A percentile compares a stretch with the other conserved stretches of the same genome.
phyloP scores from a whole-genome alignment of 2,888 invertebrate genomes.

The Cosmopolites sordidus region DNA sequence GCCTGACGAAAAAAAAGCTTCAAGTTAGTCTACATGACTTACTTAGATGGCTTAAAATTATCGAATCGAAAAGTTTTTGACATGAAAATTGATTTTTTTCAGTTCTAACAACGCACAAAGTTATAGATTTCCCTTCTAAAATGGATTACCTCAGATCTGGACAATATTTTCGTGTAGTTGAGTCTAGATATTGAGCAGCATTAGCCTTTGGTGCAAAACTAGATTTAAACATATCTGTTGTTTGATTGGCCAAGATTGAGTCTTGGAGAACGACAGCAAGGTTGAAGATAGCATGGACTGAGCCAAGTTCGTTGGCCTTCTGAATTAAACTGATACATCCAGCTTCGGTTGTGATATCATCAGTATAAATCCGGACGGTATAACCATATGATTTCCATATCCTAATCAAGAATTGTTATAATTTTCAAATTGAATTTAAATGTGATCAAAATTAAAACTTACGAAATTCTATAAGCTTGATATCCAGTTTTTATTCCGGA shows the following conservation, averaged over 20 bases:
- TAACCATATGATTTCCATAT: conserved; percentile 56
- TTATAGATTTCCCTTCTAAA: too few species aligned
- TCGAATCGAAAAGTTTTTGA: too few species aligned
- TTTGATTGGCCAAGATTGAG: conserved; percentile 73
- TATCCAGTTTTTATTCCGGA: conserved; percentile 79
- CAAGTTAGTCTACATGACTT: too few species aligned
- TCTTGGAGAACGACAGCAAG: conserved; percentile 78
- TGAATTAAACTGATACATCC: conserved; percentile 67
- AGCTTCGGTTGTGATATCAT: conserved; percentile 64
- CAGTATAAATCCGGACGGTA: conserved; percentile 62
- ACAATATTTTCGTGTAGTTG: conserved; percentile 38
- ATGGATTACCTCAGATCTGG: conserved; percentile 35
- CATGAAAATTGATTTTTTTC: too few species aligned
- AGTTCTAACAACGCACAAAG: too few species aligned
- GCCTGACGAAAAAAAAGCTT: too few species aligned
- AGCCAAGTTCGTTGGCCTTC: conserved; percentile 60
- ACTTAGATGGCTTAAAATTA: too few species aligned
- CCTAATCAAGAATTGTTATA: too few species aligned
- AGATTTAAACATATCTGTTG: conserved; percentile 60
- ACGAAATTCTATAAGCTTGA: conserved; percentile 53
- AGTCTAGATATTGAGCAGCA: conserved; percentile 77
- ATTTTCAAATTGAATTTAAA: too few species aligned
- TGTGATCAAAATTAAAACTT: too few species aligned
- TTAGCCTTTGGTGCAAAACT: conserved; percentile 74
- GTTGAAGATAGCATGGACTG: conserved; percentile 83